Evolutionary conservation across 2,888 invertebrate species (phyloP), one percentile per base, ranked within the genome.

Genomic region (Notocelia uddmanniana): DNA sequence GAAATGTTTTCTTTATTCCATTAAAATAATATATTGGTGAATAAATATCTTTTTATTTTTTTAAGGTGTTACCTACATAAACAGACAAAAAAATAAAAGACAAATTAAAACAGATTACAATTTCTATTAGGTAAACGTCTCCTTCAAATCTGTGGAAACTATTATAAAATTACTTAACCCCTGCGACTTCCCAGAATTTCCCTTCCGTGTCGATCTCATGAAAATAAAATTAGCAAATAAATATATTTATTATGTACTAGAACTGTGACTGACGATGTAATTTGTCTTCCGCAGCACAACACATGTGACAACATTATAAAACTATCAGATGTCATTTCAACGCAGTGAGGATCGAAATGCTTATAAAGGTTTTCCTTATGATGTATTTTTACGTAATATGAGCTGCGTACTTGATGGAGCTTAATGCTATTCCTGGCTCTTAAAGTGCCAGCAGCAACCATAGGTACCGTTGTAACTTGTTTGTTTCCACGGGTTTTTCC

Each of bases 291-390:
- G 54, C 9, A 19, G 34, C 31, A 31, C 41, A 26, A n/a, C 69
- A 69, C 69, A 69, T 69, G 54, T 55, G 60, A 60, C 68, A 60
- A 18, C 41, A 60, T 69, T 69, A 69, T 60, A 69, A 69, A 62
- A 69, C 69, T 62, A 69, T 69, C 68, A 69, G 54, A 69, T 69
- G 37, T 37, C 50, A 52, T 62, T 45, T 69, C 41, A 2, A 37
- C 15, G 10, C 21, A 21, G 57, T 31, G 31, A 48, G 45, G 37
- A 48, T 19, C 13, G 3, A 19, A 45, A 68, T 58, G 37, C 37
- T 58, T 58, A 31, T 57, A 52, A 50, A 18, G 8, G 8, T 62
- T 55, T 63, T 37, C 8, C 45, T n/a, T 45, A 52, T 45, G 23
- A 60, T 60, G 23, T 45, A 23, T 45, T 45, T 45, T 60, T 15